These are phyloP conservation scores for Drosophila mayaguana DNA, from an alignment of 2,888 invertebrate genomes.

Conservation along the genomic window DNA sequence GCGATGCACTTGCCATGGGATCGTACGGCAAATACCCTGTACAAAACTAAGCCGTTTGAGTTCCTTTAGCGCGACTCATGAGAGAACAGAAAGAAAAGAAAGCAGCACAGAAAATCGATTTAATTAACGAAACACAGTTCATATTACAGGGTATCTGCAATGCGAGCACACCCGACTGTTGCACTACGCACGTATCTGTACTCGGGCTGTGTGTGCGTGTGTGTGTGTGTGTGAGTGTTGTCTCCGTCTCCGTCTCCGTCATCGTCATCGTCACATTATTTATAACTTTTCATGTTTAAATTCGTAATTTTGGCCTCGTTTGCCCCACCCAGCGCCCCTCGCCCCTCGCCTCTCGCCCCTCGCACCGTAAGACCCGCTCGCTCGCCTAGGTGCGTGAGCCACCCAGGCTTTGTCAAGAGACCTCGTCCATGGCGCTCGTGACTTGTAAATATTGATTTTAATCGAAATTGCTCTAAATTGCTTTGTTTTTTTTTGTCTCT, in stretches of 20 bases:
- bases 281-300: conserved; percentile 75
- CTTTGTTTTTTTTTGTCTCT: conserved; percentile 28
- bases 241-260: conserved; percentile 50
- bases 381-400: conserved; percentile 17
- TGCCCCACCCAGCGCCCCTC: not conserved
- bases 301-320: conserved; percentile 69
- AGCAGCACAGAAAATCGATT: not conserved
- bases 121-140: too few species aligned
- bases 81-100: not conserved
- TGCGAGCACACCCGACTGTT: not conserved
- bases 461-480: conserved; percentile 83
- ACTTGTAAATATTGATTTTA: conserved; percentile 83
- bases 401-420: conserved; percentile 34
- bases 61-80: too few species aligned
- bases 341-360: not conserved
- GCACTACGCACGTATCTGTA: conserved; percentile 8
- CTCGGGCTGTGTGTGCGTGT: conserved; percentile 1
- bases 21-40: conserved; percentile 24
- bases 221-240: conserved; percentile 28
- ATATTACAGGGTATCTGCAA: conserved; percentile 18
- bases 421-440: conserved; percentile 45
- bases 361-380: not conserved
- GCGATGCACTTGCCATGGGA: not conserved
- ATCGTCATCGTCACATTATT: conserved; percentile 70
- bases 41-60: not conserved